phyloP scores from a whole-genome alignment of 2,113 vertebrate genomes.

The Motacilla alba region DNA sequence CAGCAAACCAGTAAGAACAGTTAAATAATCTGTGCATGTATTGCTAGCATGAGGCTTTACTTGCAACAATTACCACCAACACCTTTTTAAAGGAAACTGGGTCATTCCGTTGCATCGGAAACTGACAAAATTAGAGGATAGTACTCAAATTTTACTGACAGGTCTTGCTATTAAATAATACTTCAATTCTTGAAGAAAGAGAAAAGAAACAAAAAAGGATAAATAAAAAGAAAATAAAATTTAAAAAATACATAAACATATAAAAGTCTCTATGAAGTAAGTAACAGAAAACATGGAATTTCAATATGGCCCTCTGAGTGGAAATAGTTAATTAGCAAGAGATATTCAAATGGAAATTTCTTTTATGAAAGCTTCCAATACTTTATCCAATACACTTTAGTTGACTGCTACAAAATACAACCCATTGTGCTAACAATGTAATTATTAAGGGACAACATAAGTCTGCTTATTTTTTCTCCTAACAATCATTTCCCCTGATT shows the following conservation, averaged over 20 bases:
- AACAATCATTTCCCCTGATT: conserved; percentile 4
- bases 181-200: neutral
- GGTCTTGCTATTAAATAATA: neutral
- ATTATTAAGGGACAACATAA: neutral
- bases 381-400: neutral
- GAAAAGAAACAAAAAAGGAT: neutral
- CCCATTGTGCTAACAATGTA: neutral
- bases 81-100: neutral
- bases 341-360: neutral
- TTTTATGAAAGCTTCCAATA: neutral
- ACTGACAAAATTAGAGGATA: neutral
- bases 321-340: neutral
- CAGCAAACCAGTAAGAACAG: neutral
- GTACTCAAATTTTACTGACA: neutral
- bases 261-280: neutral
- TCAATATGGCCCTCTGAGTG: neutral
- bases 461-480: neutral
- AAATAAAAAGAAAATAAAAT: neutral
- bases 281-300: neutral
- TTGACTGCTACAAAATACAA: neutral
- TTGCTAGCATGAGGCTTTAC: neutral
- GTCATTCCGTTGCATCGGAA: neutral
- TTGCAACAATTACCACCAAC: neutral
- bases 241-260: neutral
- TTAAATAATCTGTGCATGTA: neutral